Percentiles rank a stretch among this genome's conserved stretches.
phyloP scores from a whole-genome alignment of 2,888 invertebrate genomes.

The Leistus spinibarbis region DNA sequence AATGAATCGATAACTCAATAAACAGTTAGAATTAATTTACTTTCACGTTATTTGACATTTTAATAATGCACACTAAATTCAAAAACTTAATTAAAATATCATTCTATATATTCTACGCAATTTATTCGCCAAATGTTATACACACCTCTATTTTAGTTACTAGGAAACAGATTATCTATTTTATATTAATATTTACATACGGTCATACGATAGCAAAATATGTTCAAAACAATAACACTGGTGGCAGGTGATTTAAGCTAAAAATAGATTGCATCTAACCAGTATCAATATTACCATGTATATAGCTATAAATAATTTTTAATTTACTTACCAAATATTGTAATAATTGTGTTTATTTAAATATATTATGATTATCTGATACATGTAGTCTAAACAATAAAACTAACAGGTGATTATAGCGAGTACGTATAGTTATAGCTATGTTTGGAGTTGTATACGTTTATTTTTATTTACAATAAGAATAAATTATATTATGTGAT shows the following conservation, averaged over 20 bases:
- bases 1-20: too few relatives aligned
- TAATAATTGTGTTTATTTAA: not conserved
- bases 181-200: not conserved
- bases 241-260: not conserved
- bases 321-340: not conserved
- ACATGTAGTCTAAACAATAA: too few relatives aligned
- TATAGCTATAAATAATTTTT: not conserved
- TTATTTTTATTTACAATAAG: too few relatives aligned
- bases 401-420: too few relatives aligned
- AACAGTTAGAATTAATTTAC: not conserved
- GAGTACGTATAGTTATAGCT: too few relatives aligned
- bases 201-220: not conserved
- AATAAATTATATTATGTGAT: too few relatives aligned
- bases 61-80: not conserved
- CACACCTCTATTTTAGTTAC: not conserved
- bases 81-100: not conserved
- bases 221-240: not conserved
- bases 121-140: not conserved
- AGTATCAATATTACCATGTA: not conserved
- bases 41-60: slow-evolving; percentile 9
- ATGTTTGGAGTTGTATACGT: too few relatives aligned
- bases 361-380: too few relatives aligned
- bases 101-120: not conserved
- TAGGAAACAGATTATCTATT: not conserved
- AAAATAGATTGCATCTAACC: not conserved